Conservation (phyloP, 2,797 vertebrate genomes). For the Syngnathus acus region DNA sequence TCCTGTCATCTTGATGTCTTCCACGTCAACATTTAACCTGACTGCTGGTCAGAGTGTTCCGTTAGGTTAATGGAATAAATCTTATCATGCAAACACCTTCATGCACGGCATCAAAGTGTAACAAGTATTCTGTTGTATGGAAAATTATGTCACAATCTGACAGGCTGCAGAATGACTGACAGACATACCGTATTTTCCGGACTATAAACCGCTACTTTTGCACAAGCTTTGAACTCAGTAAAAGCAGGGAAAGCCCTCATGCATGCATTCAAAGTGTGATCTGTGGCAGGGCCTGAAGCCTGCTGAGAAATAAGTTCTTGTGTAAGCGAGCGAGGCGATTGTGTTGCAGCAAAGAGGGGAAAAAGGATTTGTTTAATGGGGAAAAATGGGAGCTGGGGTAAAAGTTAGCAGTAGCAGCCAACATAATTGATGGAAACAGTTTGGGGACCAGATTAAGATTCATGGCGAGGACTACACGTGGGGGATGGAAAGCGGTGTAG, state of each 20-base stretch:
- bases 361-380: conserved; percentile 49
- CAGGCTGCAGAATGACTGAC: conserved; percentile 18
- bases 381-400: conserved; percentile 63
- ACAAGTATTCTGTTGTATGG: conserved; percentile 26
- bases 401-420: conserved; percentile 55
- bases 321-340: conserved; percentile 47
- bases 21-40: conserved; percentile 34
- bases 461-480: conserved; percentile 57
- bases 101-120: conserved; percentile 34
- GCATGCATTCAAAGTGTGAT: conserved; percentile 30
- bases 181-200: background rate
- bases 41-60: conserved; percentile 36
- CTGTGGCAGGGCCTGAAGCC: conserved; percentile 20
- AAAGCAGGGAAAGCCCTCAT: conserved; percentile 13
- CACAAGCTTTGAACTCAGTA: background rate
- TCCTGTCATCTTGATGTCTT: conserved; percentile 41
- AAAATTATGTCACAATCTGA: conserved; percentile 31
- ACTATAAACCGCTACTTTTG: too few species aligned
- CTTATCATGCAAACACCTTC: conserved; percentile 29
- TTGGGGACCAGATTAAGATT: conserved; percentile 72
- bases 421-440: conserved; percentile 74
- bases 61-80: conserved; percentile 53
- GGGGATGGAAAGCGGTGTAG: conserved; percentile 25
- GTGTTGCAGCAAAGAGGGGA: conserved; percentile 41
- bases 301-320: conserved; percentile 58